A percentile compares a stretch with the other conserved stretches of the same genome.
Evolutionary conservation across 2,888 invertebrate genomes (phyloP).

Genomic region (Parnassius orleans): DNA sequence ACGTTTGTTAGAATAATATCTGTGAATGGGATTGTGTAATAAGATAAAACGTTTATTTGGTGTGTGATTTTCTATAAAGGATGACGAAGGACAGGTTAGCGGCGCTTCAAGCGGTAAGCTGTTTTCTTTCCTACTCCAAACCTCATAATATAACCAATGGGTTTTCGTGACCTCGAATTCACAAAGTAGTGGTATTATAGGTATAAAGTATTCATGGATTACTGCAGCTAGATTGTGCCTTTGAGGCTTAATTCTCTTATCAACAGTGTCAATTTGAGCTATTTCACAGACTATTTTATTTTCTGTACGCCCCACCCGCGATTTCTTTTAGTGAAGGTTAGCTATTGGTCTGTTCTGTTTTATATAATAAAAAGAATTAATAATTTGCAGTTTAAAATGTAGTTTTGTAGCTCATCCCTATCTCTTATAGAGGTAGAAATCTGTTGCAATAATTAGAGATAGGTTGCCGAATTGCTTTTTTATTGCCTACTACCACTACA

Average conservation of each 20-base stretch:
- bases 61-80: slow-evolving; percentile 84
- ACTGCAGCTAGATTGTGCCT: slow-evolving; percentile 9
- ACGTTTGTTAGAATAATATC: slow-evolving; percentile 85
- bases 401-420: no score
- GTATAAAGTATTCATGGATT: slow-evolving; percentile 29
- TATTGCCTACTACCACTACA: no score
- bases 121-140: slow-evolving; percentile 53
- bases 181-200: slow-evolving; percentile 55
- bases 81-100: slow-evolving; percentile 99
- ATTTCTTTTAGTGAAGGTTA: slow-evolving; percentile 55
- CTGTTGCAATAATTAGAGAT: no score
- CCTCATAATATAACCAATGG: slow-evolving; percentile 63
- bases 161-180: slow-evolving; percentile 71
- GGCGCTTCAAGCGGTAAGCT: slow-evolving; percentile 95
- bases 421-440: no score
- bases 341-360: slow-evolving; percentile 53
- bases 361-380: slow-evolving; percentile 43
- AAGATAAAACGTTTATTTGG: slow-evolving; percentile 84
- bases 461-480: no score
- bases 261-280: background rate
- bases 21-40: slow-evolving; percentile 90
- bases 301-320: slow-evolving; percentile 73
- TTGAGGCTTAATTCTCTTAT: slow-evolving; percentile 1
- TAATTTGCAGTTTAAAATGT: no score
- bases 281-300: slow-evolving; percentile 27